Percentiles rank a stretch among this genome's conserved stretches.
Conservation (phyloP, 23 tunicate species). For the Trididemnum clinides region DNA sequence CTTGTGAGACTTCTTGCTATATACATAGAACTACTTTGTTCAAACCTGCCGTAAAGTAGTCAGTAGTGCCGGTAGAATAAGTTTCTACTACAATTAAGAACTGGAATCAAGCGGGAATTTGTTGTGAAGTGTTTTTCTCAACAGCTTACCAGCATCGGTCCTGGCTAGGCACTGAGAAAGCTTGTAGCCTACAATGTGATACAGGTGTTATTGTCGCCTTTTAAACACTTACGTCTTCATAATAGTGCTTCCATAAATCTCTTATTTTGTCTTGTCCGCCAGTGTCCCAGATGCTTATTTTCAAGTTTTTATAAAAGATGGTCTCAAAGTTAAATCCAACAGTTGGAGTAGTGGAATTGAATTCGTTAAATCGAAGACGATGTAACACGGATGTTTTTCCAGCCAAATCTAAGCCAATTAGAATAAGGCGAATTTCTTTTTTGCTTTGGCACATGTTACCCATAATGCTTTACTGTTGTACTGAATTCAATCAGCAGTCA, state of each 20-base stretch:
- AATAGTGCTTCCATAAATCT: conserved; percentile 86
- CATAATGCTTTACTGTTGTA: background rate
- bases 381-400: conserved; percentile 86
- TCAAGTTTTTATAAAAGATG: conserved; percentile 46
- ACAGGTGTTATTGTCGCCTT: too few species aligned
- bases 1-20: too few species aligned
- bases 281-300: conserved; percentile 82
- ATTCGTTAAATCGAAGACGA: conserved; percentile 58
- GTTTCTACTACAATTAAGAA: too few species aligned
- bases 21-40: too few species aligned
- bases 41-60: too few species aligned
- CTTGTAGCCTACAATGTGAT: too few species aligned
- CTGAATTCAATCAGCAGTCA: background rate
- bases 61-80: too few species aligned
- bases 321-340: conserved; percentile 89
- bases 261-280: conserved; percentile 89
- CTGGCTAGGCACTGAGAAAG: too few species aligned
- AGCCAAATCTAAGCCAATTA: conserved; percentile 84
- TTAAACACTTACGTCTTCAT: conserved; percentile 52
- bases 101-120: too few species aligned
- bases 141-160: too few species aligned
- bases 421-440: conserved; percentile 55
- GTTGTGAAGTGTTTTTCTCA: too few species aligned
- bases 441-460: conserved; percentile 71
- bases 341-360: conserved; percentile 74